Evolutionary conservation across 2,113 vertebrate species (phyloP), one percentile per base, ranked within the genome.

Genomic region (Ochotona princeps): DNA sequence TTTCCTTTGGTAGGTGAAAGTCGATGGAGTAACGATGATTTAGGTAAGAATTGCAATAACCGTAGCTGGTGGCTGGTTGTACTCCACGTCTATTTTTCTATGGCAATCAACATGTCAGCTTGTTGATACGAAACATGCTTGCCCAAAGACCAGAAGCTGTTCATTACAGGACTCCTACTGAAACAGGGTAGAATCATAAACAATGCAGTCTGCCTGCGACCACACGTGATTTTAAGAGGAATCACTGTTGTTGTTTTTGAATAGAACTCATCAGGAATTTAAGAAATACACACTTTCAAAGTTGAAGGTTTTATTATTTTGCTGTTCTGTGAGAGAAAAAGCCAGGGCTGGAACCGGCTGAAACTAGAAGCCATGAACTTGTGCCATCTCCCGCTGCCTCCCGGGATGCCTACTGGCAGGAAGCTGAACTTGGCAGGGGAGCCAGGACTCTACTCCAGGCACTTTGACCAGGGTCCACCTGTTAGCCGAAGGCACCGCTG

Each of bases 121-220:
- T 17, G 28, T 49, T 88, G 32, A 72, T 87, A 47, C n/a, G 91
- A 87, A 87, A 73, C 76, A 60, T 38, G 76, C 57, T 75, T 90
- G 49, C 30, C 73, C 49, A n/a, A 95, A 93, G n/a, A 49, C 44
- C 73, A 80, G 35, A 76, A 51, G 63, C 7, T 61, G 12, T 51
- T 80, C 65, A n/a, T 73, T 87, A 67, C 25, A 13, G 15, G 66
- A 47, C 44, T 73, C 82, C 63, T 65, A 26, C 30, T 44, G 51
- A 72, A 70, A 87, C 38, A 67, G 30, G 30, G 72, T 72, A 84
- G 69, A 87, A 76, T 80, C 49, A n/a, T 18, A 70, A 91, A 78
- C 28, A 65, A 3, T 44, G 20, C 84, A 76, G n/a, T 32, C 63
- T 67, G 54, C 18, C 90, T 84, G 81, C 30, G 47, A 84, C 63